Percentiles rank a stretch among this genome's conserved stretches.
These are phyloP conservation scores for Macrotus californicus DNA, from an alignment of 2,113 vertebrate genomes.

Conservation along the genomic window DNA sequence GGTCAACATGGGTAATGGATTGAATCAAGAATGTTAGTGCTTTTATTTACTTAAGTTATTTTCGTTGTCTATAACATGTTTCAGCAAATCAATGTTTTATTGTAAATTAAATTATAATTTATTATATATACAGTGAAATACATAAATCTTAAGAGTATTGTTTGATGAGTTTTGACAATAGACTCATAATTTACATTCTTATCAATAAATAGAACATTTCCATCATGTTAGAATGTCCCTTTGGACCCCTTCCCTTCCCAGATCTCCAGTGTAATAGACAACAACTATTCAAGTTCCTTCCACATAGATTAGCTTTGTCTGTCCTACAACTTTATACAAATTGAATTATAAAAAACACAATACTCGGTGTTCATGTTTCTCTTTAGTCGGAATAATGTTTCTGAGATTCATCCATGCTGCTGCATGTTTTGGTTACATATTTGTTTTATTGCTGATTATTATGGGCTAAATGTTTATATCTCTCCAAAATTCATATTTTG, in stretches of 20 bases:
- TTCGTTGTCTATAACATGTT: neutral
- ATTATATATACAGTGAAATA: neutral
- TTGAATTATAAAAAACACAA: neutral
- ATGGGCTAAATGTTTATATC: neutral
- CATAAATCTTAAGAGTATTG: neutral
- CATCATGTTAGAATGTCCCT: neutral
- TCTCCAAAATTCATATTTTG: neutral
- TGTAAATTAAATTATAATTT: neutral
- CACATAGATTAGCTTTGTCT: neutral
- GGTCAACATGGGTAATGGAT: neutral
- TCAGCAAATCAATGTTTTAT: neutral
- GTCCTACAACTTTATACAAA: neutral
- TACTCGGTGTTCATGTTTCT: neutral
- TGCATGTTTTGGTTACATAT: neutral
- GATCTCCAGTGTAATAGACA: neutral
- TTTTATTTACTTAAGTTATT: neutral
- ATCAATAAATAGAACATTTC: neutral
- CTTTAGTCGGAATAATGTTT: neutral
- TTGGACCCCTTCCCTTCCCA: neutral
- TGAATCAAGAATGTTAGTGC: neutral
- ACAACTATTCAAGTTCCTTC: neutral
- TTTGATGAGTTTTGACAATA: neutral
- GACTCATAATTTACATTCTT: neutral
- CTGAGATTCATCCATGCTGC: neutral
- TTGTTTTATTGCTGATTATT: neutral